Base-by-base conservation (phyloP, 2,888 invertebrate species). In the Nebria brevicollis region DNA sequence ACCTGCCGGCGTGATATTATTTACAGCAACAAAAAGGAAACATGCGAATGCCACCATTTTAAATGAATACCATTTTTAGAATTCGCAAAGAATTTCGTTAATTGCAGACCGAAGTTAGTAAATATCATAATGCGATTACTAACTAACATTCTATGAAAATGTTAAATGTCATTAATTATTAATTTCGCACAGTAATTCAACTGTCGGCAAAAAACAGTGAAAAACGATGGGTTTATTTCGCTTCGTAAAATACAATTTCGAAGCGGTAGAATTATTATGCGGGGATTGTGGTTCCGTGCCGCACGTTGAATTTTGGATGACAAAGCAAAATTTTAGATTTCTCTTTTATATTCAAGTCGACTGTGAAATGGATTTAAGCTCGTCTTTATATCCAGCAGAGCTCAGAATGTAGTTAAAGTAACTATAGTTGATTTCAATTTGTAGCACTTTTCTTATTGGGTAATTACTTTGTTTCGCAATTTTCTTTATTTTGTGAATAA, bases 341-440 rank as follows among this genome's bases (percentile, higher is more conserved):
- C 75, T 80, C 78, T 78, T 78, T 74, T 78, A 78, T 80, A 26
- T 80, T 54, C 11, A 80, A 80, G 75, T 80, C 80, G 80, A 34
- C 75, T 75, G 80, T 80, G 75, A 80, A 80, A 80, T 80, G 80
- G 75, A 75, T 75, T 80, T 80, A 80, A 80, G 80, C 80, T 80
- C 54, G 54, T 11, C 54, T 54, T 54, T 34, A 68, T 68, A 68
- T 11, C 54, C 13, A 54, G 13, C 8, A 54, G 54, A 54, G 54
- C 54, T 54, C 54, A 54, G 54, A 54, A 54, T 54, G 11, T 11
- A 54, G 54, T 54, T 54, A 13, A 54, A 54, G 54, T 54, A 54
- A 54, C 54, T 54, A 54, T 34, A 34, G 54, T 54, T 54, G 54
- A 54, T 54, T 54, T 54, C 54, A 54, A 54, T 54, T 54, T 54